Percentiles rank a stretch among this genome's conserved stretches.
phyloP scores from a whole-genome alignment of 2,113 vertebrate species.

The Takifugu flavidus region DNA sequence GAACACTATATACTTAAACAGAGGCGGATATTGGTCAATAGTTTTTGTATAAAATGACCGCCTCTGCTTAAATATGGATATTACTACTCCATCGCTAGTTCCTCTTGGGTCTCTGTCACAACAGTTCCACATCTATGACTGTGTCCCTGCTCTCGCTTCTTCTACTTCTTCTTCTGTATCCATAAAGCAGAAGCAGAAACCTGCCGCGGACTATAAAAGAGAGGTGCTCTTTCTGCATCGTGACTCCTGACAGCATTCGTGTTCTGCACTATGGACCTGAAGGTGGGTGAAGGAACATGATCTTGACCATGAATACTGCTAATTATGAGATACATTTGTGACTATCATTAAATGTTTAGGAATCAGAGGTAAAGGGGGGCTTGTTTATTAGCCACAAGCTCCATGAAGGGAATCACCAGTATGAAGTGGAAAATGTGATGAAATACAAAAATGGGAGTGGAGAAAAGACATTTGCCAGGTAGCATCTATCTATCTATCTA shows the following conservation, averaged over 20 bases:
- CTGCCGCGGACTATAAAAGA: slow-evolving; percentile 5
- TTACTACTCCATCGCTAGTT: slow-evolving; percentile 23
- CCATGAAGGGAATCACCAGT: slow-evolving; percentile 67
- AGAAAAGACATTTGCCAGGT: slow-evolving; percentile 60
- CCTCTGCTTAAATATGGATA: too few species aligned
- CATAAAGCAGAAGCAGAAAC: slow-evolving; percentile 18
- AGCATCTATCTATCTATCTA: slow-evolving; percentile 2
- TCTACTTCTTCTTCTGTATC: slow-evolving; percentile 38
- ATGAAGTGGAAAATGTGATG: slow-evolving; percentile 66
- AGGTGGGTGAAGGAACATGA: slow-evolving; percentile 31
- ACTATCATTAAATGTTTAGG: slow-evolving; percentile 38
- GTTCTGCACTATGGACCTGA: slow-evolving; percentile 30
- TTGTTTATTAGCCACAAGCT: slow-evolving; percentile 61
- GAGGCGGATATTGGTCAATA: too few species aligned
- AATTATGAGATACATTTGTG: background rate
- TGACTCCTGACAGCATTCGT: background rate
- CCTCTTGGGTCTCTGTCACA: slow-evolving; percentile 28
- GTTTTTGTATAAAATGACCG: too few species aligned
- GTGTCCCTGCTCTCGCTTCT: slow-evolving; percentile 21
- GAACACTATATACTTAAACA: too few species aligned
- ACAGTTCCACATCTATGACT: slow-evolving; percentile 24
- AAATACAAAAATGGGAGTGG: slow-evolving; percentile 22
- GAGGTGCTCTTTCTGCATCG: too few species aligned
- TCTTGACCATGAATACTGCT: background rate
- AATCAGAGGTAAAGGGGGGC: slow-evolving; percentile 42